Evolutionary conservation across 1,140 invertebrate genomes (phyloP).

Genomic region (Drosophila pseudoobscura): DNA sequence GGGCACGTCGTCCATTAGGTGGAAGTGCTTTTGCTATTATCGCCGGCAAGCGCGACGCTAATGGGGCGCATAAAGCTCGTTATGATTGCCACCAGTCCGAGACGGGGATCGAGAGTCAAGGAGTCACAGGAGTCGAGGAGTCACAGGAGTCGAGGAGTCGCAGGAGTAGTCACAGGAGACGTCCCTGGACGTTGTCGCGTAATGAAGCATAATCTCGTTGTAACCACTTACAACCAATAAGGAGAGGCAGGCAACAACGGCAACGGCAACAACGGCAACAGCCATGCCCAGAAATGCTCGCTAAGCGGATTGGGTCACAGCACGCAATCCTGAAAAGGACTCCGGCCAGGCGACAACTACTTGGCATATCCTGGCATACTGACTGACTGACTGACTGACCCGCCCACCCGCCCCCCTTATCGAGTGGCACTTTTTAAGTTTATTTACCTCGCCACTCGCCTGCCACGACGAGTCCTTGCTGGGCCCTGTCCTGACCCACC

Average conservation of each 20-base stretch:
- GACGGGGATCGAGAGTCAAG: constrained; percentile 5
- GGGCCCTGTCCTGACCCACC: constrained; percentile 18
- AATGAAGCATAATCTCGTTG: constrained; percentile 80
- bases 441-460: constrained; percentile 70
- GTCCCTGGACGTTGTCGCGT: constrained; percentile 40
- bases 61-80: constrained; percentile 75
- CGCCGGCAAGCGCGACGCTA: constrained; percentile 68
- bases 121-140: neutral
- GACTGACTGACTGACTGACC: constrained; percentile 35
- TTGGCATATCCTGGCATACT: constrained; percentile 72
- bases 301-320: constrained; percentile 73
- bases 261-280: constrained; percentile 16
- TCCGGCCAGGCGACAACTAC: constrained; percentile 62
- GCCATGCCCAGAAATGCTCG: constrained; percentile 21
- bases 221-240: constrained; percentile 79
- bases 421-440: constrained; percentile 75
- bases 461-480: too few species aligned
- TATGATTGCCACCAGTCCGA: constrained; percentile 66
- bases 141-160: neutral
- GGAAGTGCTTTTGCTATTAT: constrained; percentile 74
- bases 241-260: constrained; percentile 35
- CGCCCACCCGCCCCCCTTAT: constrained; percentile 19
- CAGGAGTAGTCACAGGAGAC: too few species aligned
- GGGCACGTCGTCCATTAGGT: constrained; percentile 67
- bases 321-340: constrained; percentile 45